Evolutionary conservation across 2,797 vertebrate genomes (phyloP), one percentile per base, ranked within the genome.

Genomic region (Paratrypauchen microcephalus): DNA sequence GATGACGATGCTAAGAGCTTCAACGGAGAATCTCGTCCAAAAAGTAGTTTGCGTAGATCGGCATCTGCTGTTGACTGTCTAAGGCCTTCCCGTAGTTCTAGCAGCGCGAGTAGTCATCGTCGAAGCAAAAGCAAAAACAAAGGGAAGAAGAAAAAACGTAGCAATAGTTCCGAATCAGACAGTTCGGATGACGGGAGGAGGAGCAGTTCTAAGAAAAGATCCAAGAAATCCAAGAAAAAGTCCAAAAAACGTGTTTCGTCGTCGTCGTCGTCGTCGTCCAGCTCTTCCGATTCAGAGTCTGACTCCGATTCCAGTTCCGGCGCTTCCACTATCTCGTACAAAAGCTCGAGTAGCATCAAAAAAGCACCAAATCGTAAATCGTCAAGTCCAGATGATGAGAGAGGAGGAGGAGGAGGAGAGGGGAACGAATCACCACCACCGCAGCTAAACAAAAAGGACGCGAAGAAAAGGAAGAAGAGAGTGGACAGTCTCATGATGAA

Each of bases 401-500:
- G 7, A 6, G 74, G 23, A 0, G 32, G 8, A 0, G 90, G 90
- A 36, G 72, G 78, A 0, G 77, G 61, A 0, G 76, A 36, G 0
- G 69, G 19, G 0, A 84, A 84, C 0, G 76, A 79, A 36, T 83
- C 65, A 6, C 86, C n/a, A 2, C 72, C 87, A n/a, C 66, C 67
- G 1, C 61, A n/a, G 15, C 5, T 28, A 16, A 87, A 81, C 41
- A 96, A 92, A 80, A 98, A 96, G 85, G 91, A 94, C 7, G 93
- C 96, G 50, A 98, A 97, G 88, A 93, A 96, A 78, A 94, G 93
- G 68, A 98, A 95, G 88, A 98, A 98, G 85, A 94, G 94, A 75
- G 95, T 98, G 71, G 96, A 99, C 92, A 98, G 85, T 86, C 82
- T 99, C 85, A 94, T 99, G 96, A 97, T 99, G 97, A 98, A 98